Evolutionary conservation across 2,888 invertebrate genomes (phyloP).

Genomic region (Busseola fusca): DNA sequence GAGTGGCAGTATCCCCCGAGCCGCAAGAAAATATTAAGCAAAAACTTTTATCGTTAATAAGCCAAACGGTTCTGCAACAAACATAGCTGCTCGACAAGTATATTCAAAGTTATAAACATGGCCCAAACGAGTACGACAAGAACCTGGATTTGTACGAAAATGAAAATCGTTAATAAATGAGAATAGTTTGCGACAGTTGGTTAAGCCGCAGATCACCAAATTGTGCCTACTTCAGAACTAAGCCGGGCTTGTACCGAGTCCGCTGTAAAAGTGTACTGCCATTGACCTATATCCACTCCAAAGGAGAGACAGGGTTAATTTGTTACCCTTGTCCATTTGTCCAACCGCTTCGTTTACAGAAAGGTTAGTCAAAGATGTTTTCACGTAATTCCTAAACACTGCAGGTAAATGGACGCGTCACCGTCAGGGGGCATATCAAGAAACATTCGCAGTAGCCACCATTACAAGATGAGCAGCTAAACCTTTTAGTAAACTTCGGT

Average conservation of each 20-base stretch:
- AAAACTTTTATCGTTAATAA: constrained; percentile 53
- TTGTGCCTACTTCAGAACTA: constrained; percentile 31
- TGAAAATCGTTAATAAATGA: constrained; percentile 39
- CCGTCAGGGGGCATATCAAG: constrained; percentile 33
- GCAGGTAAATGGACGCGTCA: constrained; percentile 30
- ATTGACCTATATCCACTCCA: constrained; percentile 57
- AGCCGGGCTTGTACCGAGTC: constrained; percentile 27
- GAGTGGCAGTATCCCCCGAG: constrained; percentile 13
- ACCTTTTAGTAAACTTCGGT: constrained; percentile 46
- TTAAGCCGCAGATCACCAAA: constrained; percentile 38
- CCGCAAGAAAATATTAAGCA: constrained; percentile 42
- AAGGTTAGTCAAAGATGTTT: constrained; percentile 52
- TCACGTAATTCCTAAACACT: constrained; percentile 46
- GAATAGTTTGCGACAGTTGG: constrained; percentile 37
- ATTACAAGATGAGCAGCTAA: constrained; percentile 43
- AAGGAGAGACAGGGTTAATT: constrained; percentile 56
- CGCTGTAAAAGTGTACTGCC: constrained; percentile 44
- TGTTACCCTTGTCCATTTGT: constrained; percentile 57
- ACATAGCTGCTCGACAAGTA: constrained; percentile 25
- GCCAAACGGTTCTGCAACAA: constrained; percentile 18
- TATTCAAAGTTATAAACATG: constrained; percentile 40
- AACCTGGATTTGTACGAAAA: constrained; percentile 38
- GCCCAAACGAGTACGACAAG: constrained; percentile 28
- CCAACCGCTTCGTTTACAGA: constrained; percentile 31
- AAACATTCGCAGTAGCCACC: constrained; percentile 42